phyloP scores from a whole-genome alignment of 2,113 vertebrate genomes.

The Psilopsiagon aymara region DNA sequence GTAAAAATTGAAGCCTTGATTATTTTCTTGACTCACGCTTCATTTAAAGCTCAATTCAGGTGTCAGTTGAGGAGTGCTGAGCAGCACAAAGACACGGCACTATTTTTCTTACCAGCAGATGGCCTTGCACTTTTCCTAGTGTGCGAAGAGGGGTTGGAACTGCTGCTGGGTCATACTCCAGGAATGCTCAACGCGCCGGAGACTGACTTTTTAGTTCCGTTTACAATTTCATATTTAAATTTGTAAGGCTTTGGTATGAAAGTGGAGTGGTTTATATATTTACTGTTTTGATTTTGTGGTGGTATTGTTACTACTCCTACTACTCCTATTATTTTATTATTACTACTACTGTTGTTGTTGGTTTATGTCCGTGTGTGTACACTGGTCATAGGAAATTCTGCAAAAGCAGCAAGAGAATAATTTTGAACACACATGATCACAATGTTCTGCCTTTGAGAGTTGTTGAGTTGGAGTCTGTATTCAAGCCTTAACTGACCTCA shows the following conservation, averaged over 20 bases:
- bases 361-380: fast-evolving
- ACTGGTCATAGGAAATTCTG: background rate
- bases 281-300: background rate
- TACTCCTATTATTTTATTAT: background rate
- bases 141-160: background rate
- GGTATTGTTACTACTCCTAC: background rate
- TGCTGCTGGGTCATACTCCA: fast-evolving
- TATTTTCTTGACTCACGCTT: background rate
- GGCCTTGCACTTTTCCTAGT: background rate
- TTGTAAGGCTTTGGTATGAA: background rate
- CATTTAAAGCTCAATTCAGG: background rate
- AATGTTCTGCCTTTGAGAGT: background rate
- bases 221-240: background rate
- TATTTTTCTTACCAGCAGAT: conserved; percentile 10
- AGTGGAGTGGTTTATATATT: background rate
- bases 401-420: background rate
- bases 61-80: background rate
- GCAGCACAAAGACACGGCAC: background rate
- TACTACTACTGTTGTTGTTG: background rate
- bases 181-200: background rate
- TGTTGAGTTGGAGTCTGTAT: background rate
- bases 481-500: background rate
- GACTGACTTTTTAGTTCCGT: background rate
- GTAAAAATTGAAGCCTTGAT: background rate
- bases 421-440: background rate